phyloP scores from a whole-genome alignment of 2,797 vertebrate genomes.

The Caiman crocodilus region DNA sequence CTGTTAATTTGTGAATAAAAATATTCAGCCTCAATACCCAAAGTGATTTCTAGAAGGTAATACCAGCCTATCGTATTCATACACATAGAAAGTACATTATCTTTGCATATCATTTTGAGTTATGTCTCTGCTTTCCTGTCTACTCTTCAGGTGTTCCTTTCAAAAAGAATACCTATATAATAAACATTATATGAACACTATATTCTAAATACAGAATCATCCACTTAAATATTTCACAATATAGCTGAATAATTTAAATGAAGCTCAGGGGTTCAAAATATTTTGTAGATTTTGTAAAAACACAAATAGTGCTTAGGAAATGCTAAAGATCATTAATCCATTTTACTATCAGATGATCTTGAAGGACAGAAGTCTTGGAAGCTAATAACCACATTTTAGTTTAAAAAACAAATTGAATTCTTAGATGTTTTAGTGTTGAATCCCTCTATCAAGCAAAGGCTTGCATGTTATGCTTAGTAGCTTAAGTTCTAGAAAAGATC shows the following conservation, averaged over 20 bases:
- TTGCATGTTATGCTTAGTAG: conserved; percentile 28
- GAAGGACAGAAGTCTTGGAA: conserved; percentile 43
- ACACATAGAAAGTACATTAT: not conserved
- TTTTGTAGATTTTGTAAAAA: not conserved
- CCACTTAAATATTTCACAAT: conserved; percentile 7
- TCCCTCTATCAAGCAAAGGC: conserved; percentile 37
- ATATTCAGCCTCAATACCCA: not conserved
- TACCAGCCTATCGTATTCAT: not conserved
- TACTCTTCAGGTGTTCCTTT: not conserved
- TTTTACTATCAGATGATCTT: conserved; percentile 23
- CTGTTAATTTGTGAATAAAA: not conserved
- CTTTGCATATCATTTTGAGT: not conserved
- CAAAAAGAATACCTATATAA: not conserved
- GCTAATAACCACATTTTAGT: not conserved
- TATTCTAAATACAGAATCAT: conserved; percentile 18
- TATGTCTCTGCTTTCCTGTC: not conserved
- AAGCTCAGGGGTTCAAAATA: conserved; percentile 35
- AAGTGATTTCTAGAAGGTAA: not conserved
- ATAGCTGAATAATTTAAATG: not conserved
- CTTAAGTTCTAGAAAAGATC: conserved; percentile 3
- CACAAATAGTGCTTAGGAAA: conserved; percentile 6
- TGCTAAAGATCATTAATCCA: not conserved
- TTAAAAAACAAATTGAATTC: conserved; percentile 38
- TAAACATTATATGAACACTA: conserved; percentile 8
- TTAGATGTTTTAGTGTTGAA: conserved; percentile 39